phyloP scores from a whole-genome alignment of 53 echinoderm and acorn worm species.

The Henricia sp. region DNA sequence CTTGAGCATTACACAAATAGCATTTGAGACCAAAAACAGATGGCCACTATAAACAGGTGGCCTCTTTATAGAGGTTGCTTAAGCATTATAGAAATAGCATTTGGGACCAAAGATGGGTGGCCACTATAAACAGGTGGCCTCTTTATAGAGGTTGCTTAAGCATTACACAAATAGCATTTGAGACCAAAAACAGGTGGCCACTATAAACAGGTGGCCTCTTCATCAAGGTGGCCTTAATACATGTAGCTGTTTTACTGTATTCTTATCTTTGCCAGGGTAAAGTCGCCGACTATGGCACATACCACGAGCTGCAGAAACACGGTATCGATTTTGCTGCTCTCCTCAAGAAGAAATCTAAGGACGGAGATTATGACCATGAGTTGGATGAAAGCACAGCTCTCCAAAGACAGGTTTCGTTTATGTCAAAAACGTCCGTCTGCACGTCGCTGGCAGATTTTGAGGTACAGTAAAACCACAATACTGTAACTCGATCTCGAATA shows the following conservation, averaged over 20 bases:
- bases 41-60: too few relatives aligned
- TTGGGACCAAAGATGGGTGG: too few relatives aligned
- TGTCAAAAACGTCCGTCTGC: conserved; percentile 10
- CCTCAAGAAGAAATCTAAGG: conserved; percentile 67
- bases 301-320: conserved; percentile 74
- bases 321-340: conserved; percentile 91
- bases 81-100: too few relatives aligned
- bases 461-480: too few relatives aligned
- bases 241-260: background rate
- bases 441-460: background rate
- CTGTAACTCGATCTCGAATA: background rate
- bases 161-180: too few relatives aligned
- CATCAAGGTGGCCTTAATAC: background rate
- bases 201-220: too few relatives aligned
- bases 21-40: too few relatives aligned
- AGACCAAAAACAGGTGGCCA: too few relatives aligned
- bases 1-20: too few relatives aligned
- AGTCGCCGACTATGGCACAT: conserved; percentile 78
- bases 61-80: too few relatives aligned
- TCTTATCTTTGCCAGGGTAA: conserved; percentile 63
- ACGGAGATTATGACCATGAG: conserved; percentile 32
- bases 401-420: conserved; percentile 3
- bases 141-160: too few relatives aligned
- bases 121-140: too few relatives aligned
- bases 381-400: background rate